Evolutionary conservation across 2,113 vertebrate genomes (phyloP), one percentile per base, ranked within the genome.

Genomic region (Agelaius phoeniceus): DNA sequence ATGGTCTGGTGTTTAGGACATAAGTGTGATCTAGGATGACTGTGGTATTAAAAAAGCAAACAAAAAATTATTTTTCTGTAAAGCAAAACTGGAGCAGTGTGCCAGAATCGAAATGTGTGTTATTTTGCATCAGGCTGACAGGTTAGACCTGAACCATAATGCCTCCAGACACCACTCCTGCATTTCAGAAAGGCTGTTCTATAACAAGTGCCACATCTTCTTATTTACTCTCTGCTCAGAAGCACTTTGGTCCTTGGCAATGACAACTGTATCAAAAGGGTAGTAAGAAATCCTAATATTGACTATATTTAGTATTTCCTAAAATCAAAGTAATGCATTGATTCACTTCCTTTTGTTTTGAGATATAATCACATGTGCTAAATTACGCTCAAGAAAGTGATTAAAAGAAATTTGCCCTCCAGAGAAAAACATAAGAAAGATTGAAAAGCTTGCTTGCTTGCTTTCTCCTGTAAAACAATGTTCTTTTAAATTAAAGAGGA

Each of bases 331-430:
- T 66, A 65, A 41, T 7, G 0, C 46, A 43, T 72, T 91, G 66
- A 89, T 92, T 91, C 69, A 73, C 54, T 94, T 96, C 89, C 87
- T 94, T 95, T 96, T 95, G 91, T 96, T 95, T 87, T 89, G 80
- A 87, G 66, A 52, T 93, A 76, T 84, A 97, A 94, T 96, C 94
- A 78, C 69, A 66, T 79, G 41, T 73, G 69, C 84, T 92, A 94
- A 91, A 87, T 82, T 92, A 48, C 58, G 37, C 74, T 92, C 84
- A 87, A 76, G 67, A 74, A 94, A 93, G 84, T 76, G 89, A 93
- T 96, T 93, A 95, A 95, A 94, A 95, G 58, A 87, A 75, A 94
- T 91, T 72, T 81, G 31, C 76, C 86, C 76, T 84, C 76, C 33
- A 84, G 94, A 95, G 48, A 75, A 93, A 95, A 78, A 49, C 28